A percentile compares a stretch with the other conserved stretches of the same genome.
Conservation (phyloP, 2,888 invertebrate species). For the Agonopterix heracliana region DNA sequence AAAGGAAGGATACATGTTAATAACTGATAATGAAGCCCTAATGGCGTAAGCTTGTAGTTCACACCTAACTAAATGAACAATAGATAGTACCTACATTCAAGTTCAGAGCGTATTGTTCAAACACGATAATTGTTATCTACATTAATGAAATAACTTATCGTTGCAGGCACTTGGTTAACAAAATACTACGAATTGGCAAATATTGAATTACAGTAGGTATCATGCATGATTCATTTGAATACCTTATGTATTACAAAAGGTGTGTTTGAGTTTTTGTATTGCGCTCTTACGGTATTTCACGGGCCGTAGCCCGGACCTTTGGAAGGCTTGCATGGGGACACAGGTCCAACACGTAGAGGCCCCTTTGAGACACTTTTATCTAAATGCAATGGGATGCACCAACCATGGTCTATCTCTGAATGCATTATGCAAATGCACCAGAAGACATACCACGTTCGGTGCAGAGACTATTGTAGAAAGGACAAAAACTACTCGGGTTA, state of each 20-base stretch:
- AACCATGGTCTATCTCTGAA: too few relatives aligned
- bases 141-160: conserved; percentile 23
- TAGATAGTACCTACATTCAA: conserved; percentile 1
- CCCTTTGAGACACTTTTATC: too few relatives aligned
- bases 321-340: too few relatives aligned
- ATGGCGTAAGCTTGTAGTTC: conserved; percentile 26
- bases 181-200: conserved; percentile 24
- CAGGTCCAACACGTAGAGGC: too few relatives aligned
- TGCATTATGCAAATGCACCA: too few relatives aligned
- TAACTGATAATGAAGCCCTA: conserved; percentile 40
- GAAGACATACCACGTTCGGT: too few relatives aligned
- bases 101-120: conserved; percentile 10
- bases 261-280: not conserved
- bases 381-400: too few relatives aligned
- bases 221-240: conserved; percentile 32
- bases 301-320: too few relatives aligned
- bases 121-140: conserved; percentile 20
- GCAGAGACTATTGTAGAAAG: too few relatives aligned
- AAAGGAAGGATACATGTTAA: too few relatives aligned
- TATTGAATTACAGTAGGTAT: conserved; percentile 10
- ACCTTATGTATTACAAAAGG: not conserved
- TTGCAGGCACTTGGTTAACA: conserved; percentile 17
- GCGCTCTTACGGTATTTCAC: too few relatives aligned
- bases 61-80: conserved; percentile 23
- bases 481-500: too few relatives aligned